These are phyloP conservation scores for Pseudochirops corinnae DNA, from an alignment of 2,797 vertebrate species.

Conservation along the genomic window DNA sequence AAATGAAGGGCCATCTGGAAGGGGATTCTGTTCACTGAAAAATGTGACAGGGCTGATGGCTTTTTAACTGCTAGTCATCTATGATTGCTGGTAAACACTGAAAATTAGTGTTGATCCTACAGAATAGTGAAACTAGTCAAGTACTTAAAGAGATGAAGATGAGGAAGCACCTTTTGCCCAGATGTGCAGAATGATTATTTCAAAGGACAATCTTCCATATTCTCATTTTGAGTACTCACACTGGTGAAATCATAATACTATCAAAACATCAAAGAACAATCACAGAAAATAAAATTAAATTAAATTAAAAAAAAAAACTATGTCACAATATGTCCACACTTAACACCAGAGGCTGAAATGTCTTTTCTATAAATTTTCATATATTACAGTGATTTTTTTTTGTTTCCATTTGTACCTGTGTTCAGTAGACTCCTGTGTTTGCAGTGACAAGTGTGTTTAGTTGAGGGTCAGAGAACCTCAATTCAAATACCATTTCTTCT, in stretches of 20 bases:
- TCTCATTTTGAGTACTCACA: not conserved
- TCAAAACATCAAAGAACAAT: not conserved
- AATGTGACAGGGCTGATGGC: conserved; percentile 88
- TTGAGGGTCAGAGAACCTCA: not conserved
- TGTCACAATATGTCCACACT: not conserved
- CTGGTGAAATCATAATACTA: not conserved
- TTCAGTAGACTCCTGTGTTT: not conserved
- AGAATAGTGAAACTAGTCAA: conserved; percentile 86
- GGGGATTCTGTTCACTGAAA: conserved; percentile 88
- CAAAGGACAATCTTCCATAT: conserved; percentile 79
- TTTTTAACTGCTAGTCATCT: conserved; percentile 90
- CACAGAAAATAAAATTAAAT: not conserved
- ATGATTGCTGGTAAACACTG: conserved; percentile 87
- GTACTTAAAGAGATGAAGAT: conserved; percentile 80
- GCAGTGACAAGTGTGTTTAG: not conserved
- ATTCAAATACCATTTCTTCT: not conserved
- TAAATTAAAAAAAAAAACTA: not conserved
- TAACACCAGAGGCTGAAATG: not conserved
- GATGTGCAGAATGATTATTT: conserved; percentile 83
- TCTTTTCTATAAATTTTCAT: not conserved
- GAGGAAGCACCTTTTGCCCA: conserved; percentile 81
- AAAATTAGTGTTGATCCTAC: conserved; percentile 86
- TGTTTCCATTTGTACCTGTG: not conserved
- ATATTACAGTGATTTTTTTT: not conserved
- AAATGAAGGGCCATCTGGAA: conserved; percentile 90